Evolutionary conservation across 2,888 invertebrate genomes (phyloP), one percentile per base, ranked within the genome.

Genomic region (Acanthosepion esculentum): DNA sequence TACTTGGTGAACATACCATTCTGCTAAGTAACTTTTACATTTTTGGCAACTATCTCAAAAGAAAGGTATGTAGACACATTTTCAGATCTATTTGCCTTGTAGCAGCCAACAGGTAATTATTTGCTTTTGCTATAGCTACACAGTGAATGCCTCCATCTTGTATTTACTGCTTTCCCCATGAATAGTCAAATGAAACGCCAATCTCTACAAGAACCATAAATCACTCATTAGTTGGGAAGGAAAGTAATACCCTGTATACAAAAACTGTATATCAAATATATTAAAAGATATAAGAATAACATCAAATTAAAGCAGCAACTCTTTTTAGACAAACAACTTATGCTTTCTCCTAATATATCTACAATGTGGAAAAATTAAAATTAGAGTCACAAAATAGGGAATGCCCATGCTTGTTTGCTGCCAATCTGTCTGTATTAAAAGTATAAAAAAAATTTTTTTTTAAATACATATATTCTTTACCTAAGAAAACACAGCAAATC

Each of bases 11-110:
- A n/a, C 78, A 78, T 78, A n/a, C 78, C 78, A 78, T 78, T 78
- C 78, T 78, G 78, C 78, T 78, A 78, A 78, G 78, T 78, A 78
- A 78, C n/a, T 10, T 78, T 15, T 78, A 78, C 78, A 78, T 78
- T 78, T 78, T 78, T 78, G 78, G 78, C 78, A 78, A 78, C 78
- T 78, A 78, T n/a, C 48, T 92, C 48, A 92, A 92, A 48, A 92
- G 53, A 92, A 92, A 92, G 53, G n/a, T 50, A 48, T 48, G 48
- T 41, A 92, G 92, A 92, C 48, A 92, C 48, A 92, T 92, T 26
- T 92, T 6, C 92, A 92, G 41, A 92, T 53, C 48, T 48, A 48
- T 10, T 50, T n/a, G 48, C 48, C 92, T 48, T 15, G 53, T 18
- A 92, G 48, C 48, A 53, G 53, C 48, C 48, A 50, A 92, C 92